These are phyloP conservation scores for Alentia gelatinosa DNA, from an alignment of 2,888 invertebrate genomes.

Conservation along the genomic window DNA sequence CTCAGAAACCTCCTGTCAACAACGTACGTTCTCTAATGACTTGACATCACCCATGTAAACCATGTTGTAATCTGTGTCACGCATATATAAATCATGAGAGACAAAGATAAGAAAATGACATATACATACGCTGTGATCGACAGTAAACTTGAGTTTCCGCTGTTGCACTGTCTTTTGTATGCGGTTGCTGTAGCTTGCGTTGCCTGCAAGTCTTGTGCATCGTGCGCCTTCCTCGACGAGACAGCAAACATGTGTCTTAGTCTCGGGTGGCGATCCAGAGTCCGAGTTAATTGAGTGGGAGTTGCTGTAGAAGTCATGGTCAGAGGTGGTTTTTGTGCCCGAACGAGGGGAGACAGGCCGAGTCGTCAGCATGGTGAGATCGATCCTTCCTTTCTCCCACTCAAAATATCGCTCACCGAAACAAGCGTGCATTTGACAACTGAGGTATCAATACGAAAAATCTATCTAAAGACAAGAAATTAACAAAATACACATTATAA, in stretches of 20 bases:
- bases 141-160: conserved; percentile 91
- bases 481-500: no score
- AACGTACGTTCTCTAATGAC: neutral
- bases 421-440: conserved; percentile 38
- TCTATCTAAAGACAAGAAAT: neutral
- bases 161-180: conserved; percentile 97
- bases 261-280: conserved; percentile 19
- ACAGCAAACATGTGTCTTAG: conserved; percentile 62
- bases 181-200: conserved; percentile 97
- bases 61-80: neutral
- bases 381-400: neutral
- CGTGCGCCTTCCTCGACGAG: conserved; percentile 63
- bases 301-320: conserved; percentile 45
- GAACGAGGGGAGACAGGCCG: conserved; percentile 24
- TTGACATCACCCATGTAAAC: neutral
- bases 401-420: conserved; percentile 42
- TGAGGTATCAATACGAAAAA: neutral
- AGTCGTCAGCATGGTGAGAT: conserved; percentile 20
- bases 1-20: neutral
- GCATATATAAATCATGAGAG: no score
- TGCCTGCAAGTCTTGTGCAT: conserved; percentile 88
- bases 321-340: neutral
- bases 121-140: conserved; percentile 87
- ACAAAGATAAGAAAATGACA: neutral
- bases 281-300: conserved; percentile 12